A percentile compares a stretch with the other conserved stretches of the same genome.
Conservation (phyloP, 2,888 invertebrate genomes). For the Punctoribates punctum region DNA sequence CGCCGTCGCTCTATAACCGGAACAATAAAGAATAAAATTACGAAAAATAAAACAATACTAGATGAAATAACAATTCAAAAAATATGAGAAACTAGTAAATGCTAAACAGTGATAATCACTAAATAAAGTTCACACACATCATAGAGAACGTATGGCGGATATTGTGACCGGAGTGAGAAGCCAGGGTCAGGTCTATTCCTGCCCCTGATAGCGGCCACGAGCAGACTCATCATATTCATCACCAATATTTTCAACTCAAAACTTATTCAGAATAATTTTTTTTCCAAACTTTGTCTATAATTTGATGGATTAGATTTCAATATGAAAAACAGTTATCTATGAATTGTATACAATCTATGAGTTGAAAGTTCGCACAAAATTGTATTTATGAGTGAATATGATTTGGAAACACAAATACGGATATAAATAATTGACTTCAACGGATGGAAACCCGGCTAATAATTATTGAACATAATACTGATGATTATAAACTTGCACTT, state of each 20-base stretch:
- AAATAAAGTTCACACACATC: not conserved
- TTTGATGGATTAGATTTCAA: too few relatives aligned
- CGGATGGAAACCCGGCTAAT: too few relatives aligned
- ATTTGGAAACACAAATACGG: too few relatives aligned
- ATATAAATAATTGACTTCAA: too few relatives aligned
- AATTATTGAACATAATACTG: too few relatives aligned
- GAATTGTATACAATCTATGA: too few relatives aligned
- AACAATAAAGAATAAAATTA: not conserved
- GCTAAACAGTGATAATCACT: not conserved
- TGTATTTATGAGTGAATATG: too few relatives aligned
- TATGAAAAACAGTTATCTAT: too few relatives aligned
- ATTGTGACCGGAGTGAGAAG: not conserved
- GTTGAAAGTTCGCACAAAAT: too few relatives aligned
- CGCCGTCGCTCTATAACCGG: constrained; percentile 32
- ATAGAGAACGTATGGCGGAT: constrained; percentile 28
- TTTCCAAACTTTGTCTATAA: too few relatives aligned
- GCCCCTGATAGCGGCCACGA: constrained; percentile 13
- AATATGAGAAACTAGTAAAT: too few relatives aligned
- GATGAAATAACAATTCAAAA: not conserved
- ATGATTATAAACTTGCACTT: too few relatives aligned
- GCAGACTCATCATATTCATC: constrained; percentile 19
- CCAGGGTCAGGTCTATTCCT: not conserved
- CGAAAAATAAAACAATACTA: not conserved
- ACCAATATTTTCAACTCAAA: not conserved
- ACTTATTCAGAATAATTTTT: not conserved